phyloP scores from a whole-genome alignment of 2,888 invertebrate genomes.

The Pecten maximus region DNA sequence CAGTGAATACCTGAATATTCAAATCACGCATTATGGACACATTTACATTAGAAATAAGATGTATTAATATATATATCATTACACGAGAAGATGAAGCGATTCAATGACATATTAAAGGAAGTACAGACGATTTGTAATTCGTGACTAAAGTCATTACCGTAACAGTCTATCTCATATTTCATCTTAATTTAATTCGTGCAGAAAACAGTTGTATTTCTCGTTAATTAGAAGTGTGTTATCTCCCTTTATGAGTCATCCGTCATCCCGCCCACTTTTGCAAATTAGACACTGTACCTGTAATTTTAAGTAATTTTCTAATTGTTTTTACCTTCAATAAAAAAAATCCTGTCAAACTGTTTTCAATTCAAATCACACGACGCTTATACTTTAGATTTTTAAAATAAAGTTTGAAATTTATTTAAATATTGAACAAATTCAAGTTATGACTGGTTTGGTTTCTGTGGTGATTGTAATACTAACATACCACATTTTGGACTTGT shows the following conservation, averaged over 20 bases:
- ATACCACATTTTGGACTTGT: no score
- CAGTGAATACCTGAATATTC: slow-evolving; percentile 1
- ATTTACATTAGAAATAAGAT: neutral
- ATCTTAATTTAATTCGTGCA: slow-evolving; percentile 29
- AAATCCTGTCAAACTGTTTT: neutral
- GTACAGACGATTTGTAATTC: slow-evolving; percentile 15
- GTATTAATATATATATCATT: neutral
- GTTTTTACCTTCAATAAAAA: neutral
- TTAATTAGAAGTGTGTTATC: neutral
- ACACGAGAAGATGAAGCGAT: neutral
- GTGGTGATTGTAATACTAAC: no score
- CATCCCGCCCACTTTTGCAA: neutral
- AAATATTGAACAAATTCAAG: no score
- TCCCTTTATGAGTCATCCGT: slow-evolving; percentile 6
- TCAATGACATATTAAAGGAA: neutral
- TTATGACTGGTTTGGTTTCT: no score
- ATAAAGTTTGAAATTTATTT: no score
- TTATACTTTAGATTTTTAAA: no score
- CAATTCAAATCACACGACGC: no score
- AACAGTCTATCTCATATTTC: slow-evolving; percentile 12
- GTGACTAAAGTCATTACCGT: slow-evolving; percentile 7
- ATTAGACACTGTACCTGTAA: neutral
- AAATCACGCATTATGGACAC: neutral
- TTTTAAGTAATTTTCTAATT: neutral
- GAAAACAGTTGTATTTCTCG: slow-evolving; percentile 29